These are phyloP conservation scores for Torymus tubicola DNA, from an alignment of 2,888 invertebrate species.

Conservation along the genomic window DNA sequence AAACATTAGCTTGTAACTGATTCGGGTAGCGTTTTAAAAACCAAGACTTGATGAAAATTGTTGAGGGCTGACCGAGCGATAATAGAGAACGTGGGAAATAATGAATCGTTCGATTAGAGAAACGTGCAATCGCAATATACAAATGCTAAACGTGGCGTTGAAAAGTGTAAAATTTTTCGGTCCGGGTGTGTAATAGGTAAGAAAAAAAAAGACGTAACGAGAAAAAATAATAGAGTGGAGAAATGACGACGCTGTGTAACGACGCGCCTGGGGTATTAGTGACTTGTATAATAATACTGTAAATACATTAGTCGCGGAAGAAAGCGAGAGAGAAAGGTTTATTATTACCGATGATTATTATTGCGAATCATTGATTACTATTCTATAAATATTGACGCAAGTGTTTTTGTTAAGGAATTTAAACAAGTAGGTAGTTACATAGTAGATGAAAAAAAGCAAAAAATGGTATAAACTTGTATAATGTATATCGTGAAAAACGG, in stretches of 20 bases:
- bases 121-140: slow-evolving; percentile 54
- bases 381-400: slow-evolving; percentile 61
- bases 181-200: slow-evolving; percentile 20
- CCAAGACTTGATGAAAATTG: slow-evolving; percentile 38
- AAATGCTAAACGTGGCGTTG: slow-evolving; percentile 36
- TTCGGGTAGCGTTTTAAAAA: slow-evolving; percentile 34
- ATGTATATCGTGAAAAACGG: slow-evolving; percentile 59
- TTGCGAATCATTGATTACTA: slow-evolving; percentile 57
- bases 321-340: slow-evolving; percentile 55
- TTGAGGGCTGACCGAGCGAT: slow-evolving; percentile 1
- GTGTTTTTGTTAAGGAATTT: slow-evolving; percentile 60
- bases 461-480: slow-evolving; percentile 59
- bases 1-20: slow-evolving; percentile 36
- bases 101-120: slow-evolving; percentile 43
- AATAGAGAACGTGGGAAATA: slow-evolving; percentile 33
- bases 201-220: slow-evolving; percentile 2
- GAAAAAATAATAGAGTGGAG: slow-evolving; percentile 7
- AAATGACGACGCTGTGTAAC: slow-evolving; percentile 12
- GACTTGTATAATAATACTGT: slow-evolving; percentile 64
- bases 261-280: slow-evolving; percentile 65
- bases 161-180: slow-evolving; percentile 44
- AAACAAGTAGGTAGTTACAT: slow-evolving; percentile 60
- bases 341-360: slow-evolving; percentile 58
- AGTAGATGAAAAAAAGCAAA: slow-evolving; percentile 47
- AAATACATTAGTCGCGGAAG: slow-evolving; percentile 68